These are phyloP conservation scores for Batillaria attramentaria DNA, from an alignment of 1,140 invertebrate species.

Conservation along the genomic window DNA sequence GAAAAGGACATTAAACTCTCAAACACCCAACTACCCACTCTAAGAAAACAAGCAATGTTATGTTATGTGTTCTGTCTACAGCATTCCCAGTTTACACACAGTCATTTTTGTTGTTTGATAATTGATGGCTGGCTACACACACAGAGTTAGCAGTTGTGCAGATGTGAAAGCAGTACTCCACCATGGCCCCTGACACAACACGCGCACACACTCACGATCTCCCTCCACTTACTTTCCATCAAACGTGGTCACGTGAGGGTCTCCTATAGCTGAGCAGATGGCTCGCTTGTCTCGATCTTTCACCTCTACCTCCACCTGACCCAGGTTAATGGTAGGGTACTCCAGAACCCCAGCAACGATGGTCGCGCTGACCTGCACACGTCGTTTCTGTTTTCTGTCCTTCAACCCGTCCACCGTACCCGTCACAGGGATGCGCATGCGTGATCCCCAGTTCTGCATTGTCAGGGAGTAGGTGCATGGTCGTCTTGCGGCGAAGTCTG, in stretches of 20 bases:
- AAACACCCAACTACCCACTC: too few species aligned
- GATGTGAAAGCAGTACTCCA: too few species aligned
- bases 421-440: constrained; percentile 43
- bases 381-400: constrained; percentile 48
- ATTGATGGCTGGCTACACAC: too few species aligned
- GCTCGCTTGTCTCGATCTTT: constrained; percentile 53
- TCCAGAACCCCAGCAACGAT: constrained; percentile 19
- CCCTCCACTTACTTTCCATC: constrained; percentile 49
- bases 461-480: constrained; percentile 44
- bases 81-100: too few species aligned
- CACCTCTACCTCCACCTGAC: constrained; percentile 55
- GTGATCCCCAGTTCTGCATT: constrained; percentile 35
- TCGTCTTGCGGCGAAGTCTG: constrained; percentile 1
- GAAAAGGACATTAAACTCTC: too few species aligned
- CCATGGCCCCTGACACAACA: too few species aligned
- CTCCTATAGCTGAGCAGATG: constrained; percentile 57
- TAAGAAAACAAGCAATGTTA: too few species aligned
- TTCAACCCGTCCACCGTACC: constrained; percentile 53
- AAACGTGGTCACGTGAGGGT: constrained; percentile 64
- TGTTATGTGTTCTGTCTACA: too few species aligned
- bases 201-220: too few species aligned
- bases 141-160: too few species aligned
- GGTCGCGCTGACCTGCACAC: constrained; percentile 36
- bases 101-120: too few species aligned
- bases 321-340: constrained; percentile 27